Conservation (phyloP, 2,888 invertebrate species). For the Eurytoma californica region DNA sequence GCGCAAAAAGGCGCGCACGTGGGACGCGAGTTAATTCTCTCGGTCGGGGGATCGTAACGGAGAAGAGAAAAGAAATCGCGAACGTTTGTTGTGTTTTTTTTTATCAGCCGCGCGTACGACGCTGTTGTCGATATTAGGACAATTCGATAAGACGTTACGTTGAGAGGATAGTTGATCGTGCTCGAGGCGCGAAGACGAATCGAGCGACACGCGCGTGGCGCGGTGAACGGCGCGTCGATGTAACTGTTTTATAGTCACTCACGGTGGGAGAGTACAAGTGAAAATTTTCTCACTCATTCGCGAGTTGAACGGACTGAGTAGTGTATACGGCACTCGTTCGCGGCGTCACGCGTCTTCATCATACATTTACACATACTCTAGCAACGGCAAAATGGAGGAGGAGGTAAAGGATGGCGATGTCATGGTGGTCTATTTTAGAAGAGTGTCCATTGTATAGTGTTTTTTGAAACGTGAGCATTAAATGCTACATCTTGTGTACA, state of each 20-base stretch:
- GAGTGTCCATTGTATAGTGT: conserved; percentile 75
- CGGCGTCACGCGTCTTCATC: conserved; percentile 62
- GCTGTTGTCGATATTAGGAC: conserved; percentile 32
- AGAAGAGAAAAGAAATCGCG: conserved; percentile 18
- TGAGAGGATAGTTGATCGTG: conserved; percentile 21
- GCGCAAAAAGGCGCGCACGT: conserved; percentile 11
- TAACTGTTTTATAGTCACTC: conserved; percentile 39
- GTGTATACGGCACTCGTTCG: conserved; percentile 62
- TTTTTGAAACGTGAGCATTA: conserved; percentile 75
- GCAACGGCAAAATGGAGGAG: conserved; percentile 5
- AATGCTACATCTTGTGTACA: conserved; percentile 75
- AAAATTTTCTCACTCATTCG: conserved; percentile 60
- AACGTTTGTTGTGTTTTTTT: conserved; percentile 7
- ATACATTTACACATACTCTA: conserved; percentile 30
- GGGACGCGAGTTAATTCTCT: neutral
- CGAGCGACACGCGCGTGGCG: conserved; percentile 45
- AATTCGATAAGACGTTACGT: conserved; percentile 20
- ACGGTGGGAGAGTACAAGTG: conserved; percentile 57
- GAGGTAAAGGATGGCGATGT: conserved; percentile 65
- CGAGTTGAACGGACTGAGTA: conserved; percentile 61
- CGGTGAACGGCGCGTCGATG: conserved; percentile 22
- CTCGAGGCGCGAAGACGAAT: conserved; percentile 36
- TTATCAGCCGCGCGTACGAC: conserved; percentile 14
- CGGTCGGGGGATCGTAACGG: neutral
- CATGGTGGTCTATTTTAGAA: conserved; percentile 74